Base-by-base conservation (phyloP, 1,140 invertebrate genomes). In the Marisa cornuarietis region DNA sequence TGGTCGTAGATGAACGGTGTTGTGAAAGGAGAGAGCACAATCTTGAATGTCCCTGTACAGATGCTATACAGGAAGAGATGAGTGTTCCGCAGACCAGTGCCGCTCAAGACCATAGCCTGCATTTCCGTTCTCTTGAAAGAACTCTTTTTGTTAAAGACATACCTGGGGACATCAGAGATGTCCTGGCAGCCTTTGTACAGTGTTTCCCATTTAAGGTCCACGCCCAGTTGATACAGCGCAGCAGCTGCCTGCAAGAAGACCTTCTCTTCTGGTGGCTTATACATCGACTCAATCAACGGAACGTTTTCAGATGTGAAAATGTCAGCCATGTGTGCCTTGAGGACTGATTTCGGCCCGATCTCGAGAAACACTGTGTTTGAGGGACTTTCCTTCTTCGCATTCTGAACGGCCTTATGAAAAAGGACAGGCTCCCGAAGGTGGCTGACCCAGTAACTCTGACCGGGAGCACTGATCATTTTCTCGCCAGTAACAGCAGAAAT, bases 281-380 rank as follows among this genome's bases (percentile, higher is more conserved):
- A 22, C 76, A 82, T 80, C 10, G 81, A 79, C 13, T 81, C 76
- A 61, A 84, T 61, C 20, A 58, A 8, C 8, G 69, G 65, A 49
- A 76, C 49, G 18, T 74, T 68, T 10, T 71, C 58, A 13, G 26
- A 62, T 11, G 76, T 54, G 13, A 82, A 74, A 51, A 84, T 81
- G 26, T 79, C 26, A 3, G 63, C 54, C 31, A 84, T 58, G 62
- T 82, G 79, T 49, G 79, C 20, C 0, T 66, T 58, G 20, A 84
- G 49, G 6, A 83, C 83, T 52, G 83, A 78, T 20, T 52, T 73
- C 58, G 83, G 81, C 49, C 81, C 83, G 22, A 84, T 80, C 75
- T 84, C 83, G 22, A 84, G 26, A 78, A 81, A 78, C 18, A 84
- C 69, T 52, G 75, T 78, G 8, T 20, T 51, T 26, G 75, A 74